Evolutionary conservation across 2,888 invertebrate genomes (phyloP).

Genomic region (Andricus curvator): DNA sequence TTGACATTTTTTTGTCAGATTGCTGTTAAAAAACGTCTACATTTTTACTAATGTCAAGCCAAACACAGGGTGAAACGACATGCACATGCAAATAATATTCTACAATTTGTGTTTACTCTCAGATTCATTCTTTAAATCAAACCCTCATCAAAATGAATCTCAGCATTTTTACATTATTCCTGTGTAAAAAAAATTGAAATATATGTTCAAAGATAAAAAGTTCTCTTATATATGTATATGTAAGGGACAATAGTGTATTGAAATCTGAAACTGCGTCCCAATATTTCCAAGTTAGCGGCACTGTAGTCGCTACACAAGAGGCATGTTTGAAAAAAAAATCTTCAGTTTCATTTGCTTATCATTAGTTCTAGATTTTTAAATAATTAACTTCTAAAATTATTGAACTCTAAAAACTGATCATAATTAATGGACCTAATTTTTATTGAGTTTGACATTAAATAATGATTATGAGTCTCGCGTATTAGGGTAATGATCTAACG

Average conservation of each 20-base stretch:
- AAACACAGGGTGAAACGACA: slow-evolving; percentile 30
- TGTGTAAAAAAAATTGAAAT: not conserved
- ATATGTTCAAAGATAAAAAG: not conserved
- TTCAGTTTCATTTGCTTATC: no score
- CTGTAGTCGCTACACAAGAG: no score
- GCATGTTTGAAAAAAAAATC: no score
- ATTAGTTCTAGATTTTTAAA: not conserved
- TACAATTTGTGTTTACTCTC: not conserved
- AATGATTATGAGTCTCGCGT: not conserved
- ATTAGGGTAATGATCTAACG: slow-evolving; percentile 53
- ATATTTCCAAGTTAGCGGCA: no score
- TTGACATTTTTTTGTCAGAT: not conserved
- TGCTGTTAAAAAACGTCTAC: slow-evolving; percentile 3
- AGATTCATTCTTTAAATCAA: not conserved
- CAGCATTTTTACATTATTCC: not conserved
- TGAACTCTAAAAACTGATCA: not conserved
- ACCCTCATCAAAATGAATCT: not conserved
- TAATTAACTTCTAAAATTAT: not conserved
- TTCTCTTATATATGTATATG: not conserved
- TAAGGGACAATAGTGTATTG: not conserved
- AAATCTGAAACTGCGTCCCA: no score
- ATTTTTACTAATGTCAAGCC: slow-evolving; percentile 22
- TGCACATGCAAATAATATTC: slow-evolving; percentile 33
- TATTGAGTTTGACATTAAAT: not conserved
- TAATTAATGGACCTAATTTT: not conserved